Conservation (phyloP, 2,888 invertebrate genomes). For the Metopia argyrocephala region DNA sequence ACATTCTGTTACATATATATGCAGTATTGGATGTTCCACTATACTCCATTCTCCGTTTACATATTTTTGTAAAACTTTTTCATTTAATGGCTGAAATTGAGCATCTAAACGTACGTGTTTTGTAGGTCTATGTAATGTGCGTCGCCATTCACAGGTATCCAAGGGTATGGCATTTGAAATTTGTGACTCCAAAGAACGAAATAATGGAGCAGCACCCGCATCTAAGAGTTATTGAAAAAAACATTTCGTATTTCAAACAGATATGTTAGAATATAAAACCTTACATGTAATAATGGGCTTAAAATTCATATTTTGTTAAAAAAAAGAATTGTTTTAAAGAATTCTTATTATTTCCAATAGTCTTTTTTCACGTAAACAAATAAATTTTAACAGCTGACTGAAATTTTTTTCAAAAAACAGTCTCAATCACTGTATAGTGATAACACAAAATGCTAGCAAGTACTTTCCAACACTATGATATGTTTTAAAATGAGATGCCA, state of each 20-base stretch:
- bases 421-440: slow-evolving; percentile 9
- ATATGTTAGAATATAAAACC: slow-evolving; percentile 30
- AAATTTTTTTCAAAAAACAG: slow-evolving; percentile 41
- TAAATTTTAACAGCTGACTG: slow-evolving; percentile 48
- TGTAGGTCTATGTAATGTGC: slow-evolving; percentile 91
- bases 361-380: slow-evolving; percentile 61
- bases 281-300: slow-evolving; percentile 77
- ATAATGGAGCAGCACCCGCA: slow-evolving; percentile 91
- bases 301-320: slow-evolving; percentile 71
- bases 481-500: not conserved
- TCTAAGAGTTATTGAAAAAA: slow-evolving; percentile 79
- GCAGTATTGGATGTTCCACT: slow-evolving; percentile 92
- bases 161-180: slow-evolving; percentile 89
- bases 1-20: slow-evolving; percentile 97
- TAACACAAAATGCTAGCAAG: not conserved
- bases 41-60: slow-evolving; percentile 87
- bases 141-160: slow-evolving; percentile 94
- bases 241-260: not conserved
- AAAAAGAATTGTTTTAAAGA: slow-evolving; percentile 18
- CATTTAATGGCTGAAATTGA: slow-evolving; percentile 88
- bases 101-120: slow-evolving; percentile 91
- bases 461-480: slow-evolving; percentile 8
- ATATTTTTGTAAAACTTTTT: slow-evolving; percentile 83
- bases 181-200: slow-evolving; percentile 88
- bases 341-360: slow-evolving; percentile 26